phyloP scores from a whole-genome alignment of 1,140 invertebrate genomes.

The Plodia interpunctella region DNA sequence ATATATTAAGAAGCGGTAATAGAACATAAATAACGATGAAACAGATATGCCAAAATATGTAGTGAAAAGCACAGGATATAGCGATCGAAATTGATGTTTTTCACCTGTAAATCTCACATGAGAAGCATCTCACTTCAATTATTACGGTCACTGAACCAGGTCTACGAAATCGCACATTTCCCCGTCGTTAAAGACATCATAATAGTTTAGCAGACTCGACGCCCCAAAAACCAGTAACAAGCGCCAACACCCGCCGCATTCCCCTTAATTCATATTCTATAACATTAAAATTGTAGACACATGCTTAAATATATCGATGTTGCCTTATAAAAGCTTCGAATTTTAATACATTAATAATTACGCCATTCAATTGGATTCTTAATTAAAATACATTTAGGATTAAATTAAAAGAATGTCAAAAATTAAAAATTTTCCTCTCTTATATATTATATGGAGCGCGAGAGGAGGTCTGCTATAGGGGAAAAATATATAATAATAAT shows the following conservation, averaged over 20 bases:
- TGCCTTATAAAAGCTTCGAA: slow-evolving; percentile 57
- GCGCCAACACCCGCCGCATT: slow-evolving; percentile 32
- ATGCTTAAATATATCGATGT: slow-evolving; percentile 60
- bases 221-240: background rate
- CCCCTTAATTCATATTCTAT: slow-evolving; percentile 68
- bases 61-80: too few species aligned
- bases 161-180: too few species aligned
- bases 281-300: slow-evolving; percentile 46
- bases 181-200: too few species aligned
- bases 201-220: background rate
- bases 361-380: slow-evolving; percentile 45
- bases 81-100: too few species aligned
- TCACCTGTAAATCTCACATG: too few species aligned
- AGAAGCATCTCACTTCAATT: too few species aligned
- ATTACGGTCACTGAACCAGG: too few species aligned
- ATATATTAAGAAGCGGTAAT: too few species aligned
- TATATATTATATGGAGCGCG: slow-evolving; percentile 40
- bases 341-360: slow-evolving; percentile 58
- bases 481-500: slow-evolving; percentile 10
- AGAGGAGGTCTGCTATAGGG: slow-evolving; percentile 13
- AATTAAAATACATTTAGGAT: slow-evolving; percentile 46
- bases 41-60: too few species aligned
- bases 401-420: slow-evolving; percentile 47
- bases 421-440: slow-evolving; percentile 54
- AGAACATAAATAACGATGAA: too few species aligned